Evolutionary conservation across 1,140 invertebrate genomes (phyloP), one percentile per base, ranked within the genome.

Genomic region (Dendrolimus kikuchii): DNA sequence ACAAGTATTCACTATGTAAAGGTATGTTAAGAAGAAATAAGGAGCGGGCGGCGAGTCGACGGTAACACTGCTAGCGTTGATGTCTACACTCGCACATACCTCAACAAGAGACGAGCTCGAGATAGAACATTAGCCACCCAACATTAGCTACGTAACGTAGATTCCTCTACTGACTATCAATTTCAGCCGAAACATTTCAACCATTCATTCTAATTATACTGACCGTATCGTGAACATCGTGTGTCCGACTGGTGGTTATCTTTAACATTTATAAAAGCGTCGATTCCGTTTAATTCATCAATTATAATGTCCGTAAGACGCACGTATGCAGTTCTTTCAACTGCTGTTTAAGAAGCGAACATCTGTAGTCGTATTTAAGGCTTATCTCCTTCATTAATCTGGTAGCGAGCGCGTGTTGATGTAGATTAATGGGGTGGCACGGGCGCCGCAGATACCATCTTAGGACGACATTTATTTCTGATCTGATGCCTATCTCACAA

Each of bases 311-410:
- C 56, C 49, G 56, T 10, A 60, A 62, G 45, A 59, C 40, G 46
- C 68, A 70, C 39, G 46, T 68, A 70, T 64, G 60, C 53, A 68
- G 59, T 61, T 58, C 50, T 61, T 56, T 60, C 54, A 68, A 53
- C 60, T 60, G 62, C 69, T 62, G 70, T 72, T 69, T 68, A 62
- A 71, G 64, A 55, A 73, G 62, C 55, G 62, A 68, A 82, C 79
- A 77, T 75, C 72, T 80, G 72, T 75, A 81, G 68, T 74, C 65
- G 77, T 84, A 81, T 81, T 81, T 77, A 79, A 79, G 62, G 66
- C 72, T 81, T 79, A 81, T 81, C 81, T 74, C 60, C 65, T 78
- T 81, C 77, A 84, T 81, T 84, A 79, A 84, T 81, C 81, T 72
- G 71, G 64, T 76, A 67, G 74, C 55, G 64, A 68, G 71, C 76